Percentiles rank a stretch among this genome's conserved stretches.
Conservation (phyloP, 1,140 invertebrate genomes). For the Ptiloglossa arizonensis region DNA sequence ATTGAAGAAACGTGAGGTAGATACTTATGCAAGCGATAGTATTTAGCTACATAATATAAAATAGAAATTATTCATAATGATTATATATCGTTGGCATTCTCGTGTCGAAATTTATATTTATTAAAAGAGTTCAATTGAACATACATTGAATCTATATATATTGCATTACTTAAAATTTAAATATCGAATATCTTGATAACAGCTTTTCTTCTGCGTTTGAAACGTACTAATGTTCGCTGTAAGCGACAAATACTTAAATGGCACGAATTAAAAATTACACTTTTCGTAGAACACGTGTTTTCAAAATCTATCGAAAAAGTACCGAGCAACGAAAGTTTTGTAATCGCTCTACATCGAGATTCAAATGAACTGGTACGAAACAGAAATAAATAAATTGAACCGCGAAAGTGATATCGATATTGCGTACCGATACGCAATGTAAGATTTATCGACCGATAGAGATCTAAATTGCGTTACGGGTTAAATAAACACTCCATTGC, state of each 20-base stretch:
- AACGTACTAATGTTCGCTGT: too few relatives aligned
- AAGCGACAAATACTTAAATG: background rate
- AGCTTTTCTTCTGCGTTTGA: too few relatives aligned
- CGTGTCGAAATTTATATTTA: background rate
- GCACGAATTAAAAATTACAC: background rate
- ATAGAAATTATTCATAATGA: background rate
- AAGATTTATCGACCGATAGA: conserved; percentile 29
- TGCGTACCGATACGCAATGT: background rate
- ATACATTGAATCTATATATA: too few relatives aligned
- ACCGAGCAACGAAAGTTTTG: background rate
- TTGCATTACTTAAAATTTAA: too few relatives aligned
- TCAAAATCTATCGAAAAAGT: background rate
- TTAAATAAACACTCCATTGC: conserved; percentile 41
- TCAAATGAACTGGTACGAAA: background rate
- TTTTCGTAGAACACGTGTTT: background rate
- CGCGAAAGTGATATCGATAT: background rate
- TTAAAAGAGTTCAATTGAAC: background rate
- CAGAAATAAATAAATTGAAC: background rate
- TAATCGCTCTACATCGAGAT: too few relatives aligned
- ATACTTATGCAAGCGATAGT: too few relatives aligned
- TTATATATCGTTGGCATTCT: background rate
- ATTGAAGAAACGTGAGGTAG: too few relatives aligned
- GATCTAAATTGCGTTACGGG: conserved; percentile 22
- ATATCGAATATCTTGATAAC: too few relatives aligned
- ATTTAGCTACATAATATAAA: too few relatives aligned